phyloP scores from a whole-genome alignment of 2,888 invertebrate species.

The Phengaris alcon region DNA sequence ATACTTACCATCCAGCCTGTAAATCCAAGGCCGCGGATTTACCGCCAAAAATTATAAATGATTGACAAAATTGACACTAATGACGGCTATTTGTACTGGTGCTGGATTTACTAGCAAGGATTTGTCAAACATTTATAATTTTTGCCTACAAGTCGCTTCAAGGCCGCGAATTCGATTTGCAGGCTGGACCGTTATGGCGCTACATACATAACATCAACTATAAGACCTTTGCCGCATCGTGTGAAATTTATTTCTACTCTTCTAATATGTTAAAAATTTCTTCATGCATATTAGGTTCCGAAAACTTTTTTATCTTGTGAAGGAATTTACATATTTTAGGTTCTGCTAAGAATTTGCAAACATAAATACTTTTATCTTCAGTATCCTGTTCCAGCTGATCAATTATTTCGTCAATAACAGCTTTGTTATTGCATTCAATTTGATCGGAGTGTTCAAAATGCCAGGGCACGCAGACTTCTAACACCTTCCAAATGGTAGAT shows the following conservation, averaged over 20 bases:
- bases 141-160: too few relatives aligned
- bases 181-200: too few relatives aligned
- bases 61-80: too few relatives aligned
- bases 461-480: constrained; percentile 66
- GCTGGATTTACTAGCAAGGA: too few relatives aligned
- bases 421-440: constrained; percentile 49
- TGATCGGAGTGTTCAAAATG: constrained; percentile 61
- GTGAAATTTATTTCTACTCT: neutral
- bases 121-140: too few relatives aligned
- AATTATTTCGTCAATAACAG: constrained; percentile 51
- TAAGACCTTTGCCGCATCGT: too few relatives aligned
- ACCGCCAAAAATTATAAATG: too few relatives aligned
- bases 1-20: too few relatives aligned
- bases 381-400: constrained; percentile 57
- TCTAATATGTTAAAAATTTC: constrained; percentile 49
- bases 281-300: constrained; percentile 53
- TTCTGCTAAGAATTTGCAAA: constrained; percentile 60
- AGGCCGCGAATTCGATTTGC: too few relatives aligned
- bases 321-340: constrained; percentile 58
- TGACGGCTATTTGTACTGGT: too few relatives aligned
- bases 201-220: too few relatives aligned
- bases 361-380: constrained; percentile 62
- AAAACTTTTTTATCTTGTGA: constrained; percentile 64
- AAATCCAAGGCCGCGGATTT: too few relatives aligned
- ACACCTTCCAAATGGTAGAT: constrained; percentile 63